phyloP scores from a whole-genome alignment of 2,797 vertebrate genomes.

The Spheniscus humboldti region DNA sequence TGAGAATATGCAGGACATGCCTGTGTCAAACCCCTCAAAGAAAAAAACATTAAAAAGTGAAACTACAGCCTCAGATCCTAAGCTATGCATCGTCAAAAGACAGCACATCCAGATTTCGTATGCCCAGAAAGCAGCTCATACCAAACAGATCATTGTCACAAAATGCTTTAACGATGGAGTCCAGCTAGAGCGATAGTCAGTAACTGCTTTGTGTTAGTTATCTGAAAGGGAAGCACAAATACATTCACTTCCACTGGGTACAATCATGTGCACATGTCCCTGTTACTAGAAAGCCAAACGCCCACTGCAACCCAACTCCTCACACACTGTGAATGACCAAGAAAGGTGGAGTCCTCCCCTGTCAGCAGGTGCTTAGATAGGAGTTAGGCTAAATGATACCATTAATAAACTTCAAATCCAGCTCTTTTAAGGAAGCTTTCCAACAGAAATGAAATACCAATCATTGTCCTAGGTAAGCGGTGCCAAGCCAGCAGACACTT shows the following conservation, averaged over 20 bases:
- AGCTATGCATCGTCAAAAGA: neutral
- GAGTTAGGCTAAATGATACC: neutral
- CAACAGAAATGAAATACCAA: neutral
- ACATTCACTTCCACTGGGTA: neutral
- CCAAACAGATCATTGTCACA: neutral
- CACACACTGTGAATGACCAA: fast-evolving
- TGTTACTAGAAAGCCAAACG: neutral
- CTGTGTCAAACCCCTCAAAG: neutral
- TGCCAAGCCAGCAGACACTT: neutral
- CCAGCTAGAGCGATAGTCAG: neutral
- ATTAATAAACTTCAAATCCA: neutral
- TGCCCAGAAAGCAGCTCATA: neutral
- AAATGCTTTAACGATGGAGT: neutral
- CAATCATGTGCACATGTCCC: neutral
- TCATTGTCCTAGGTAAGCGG: neutral
- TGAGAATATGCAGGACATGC: fast-evolving
- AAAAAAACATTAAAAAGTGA: neutral
- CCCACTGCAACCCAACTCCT: neutral
- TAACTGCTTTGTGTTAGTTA: neutral
- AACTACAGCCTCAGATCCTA: neutral
- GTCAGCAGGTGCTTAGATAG: neutral
- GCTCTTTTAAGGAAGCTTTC: neutral
- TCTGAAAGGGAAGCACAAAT: neutral
- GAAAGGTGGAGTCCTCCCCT: neutral
- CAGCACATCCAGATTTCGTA: neutral